Conservation (phyloP, 2,113 vertebrate species). For the Rhagologus leucostigma region DNA sequence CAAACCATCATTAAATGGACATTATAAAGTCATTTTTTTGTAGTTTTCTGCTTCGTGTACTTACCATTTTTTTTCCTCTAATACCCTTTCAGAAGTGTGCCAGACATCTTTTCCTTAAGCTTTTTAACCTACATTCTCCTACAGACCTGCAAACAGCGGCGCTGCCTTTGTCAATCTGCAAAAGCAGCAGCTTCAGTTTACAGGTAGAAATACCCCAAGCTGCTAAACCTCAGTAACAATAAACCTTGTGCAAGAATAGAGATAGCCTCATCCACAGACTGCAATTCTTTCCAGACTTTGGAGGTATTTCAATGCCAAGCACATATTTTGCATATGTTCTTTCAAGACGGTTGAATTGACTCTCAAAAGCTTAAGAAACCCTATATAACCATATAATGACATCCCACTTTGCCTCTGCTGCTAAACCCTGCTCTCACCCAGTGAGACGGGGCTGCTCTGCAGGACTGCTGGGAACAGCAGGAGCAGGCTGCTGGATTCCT, state of each 20-base stretch:
- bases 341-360: not conserved
- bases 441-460: not conserved
- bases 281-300: not conserved
- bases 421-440: not conserved
- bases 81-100: not conserved
- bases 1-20: slow-evolving; percentile 6
- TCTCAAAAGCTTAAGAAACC: not conserved
- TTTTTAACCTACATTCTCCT: not conserved
- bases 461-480: not conserved
- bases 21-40: not conserved
- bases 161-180: not conserved
- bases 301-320: not conserved
- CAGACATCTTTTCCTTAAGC: not conserved
- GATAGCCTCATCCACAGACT: not conserved
- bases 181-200: not conserved
- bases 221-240: not conserved
- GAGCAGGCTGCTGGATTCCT: not conserved
- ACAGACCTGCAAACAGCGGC: not conserved
- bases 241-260: not conserved
- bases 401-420: not conserved
- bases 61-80: not conserved
- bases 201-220: not conserved
- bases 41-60: not conserved
- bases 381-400: not conserved
- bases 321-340: not conserved